phyloP scores from a whole-genome alignment of 2,888 invertebrate species.

The Stenoptilia bipunctidactyla region DNA sequence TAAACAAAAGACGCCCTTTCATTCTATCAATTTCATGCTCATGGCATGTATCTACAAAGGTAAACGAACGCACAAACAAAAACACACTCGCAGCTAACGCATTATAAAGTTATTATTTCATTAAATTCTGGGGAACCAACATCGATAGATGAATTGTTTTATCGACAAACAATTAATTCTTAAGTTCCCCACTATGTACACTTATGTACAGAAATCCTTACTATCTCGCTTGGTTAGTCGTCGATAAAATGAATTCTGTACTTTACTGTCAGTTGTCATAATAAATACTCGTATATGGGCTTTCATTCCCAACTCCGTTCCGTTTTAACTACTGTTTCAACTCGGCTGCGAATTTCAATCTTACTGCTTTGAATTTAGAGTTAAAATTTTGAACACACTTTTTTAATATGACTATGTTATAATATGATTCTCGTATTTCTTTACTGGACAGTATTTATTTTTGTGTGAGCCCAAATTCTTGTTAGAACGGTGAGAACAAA shows the following conservation, averaged over 20 bases:
- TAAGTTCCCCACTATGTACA: background rate
- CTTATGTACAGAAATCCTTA: slow-evolving; percentile 32
- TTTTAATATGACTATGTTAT: slow-evolving; percentile 39
- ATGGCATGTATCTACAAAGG: too few species aligned
- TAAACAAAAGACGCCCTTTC: too few species aligned
- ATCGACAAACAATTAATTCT: background rate
- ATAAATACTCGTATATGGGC: slow-evolving; percentile 58
- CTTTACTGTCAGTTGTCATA: slow-evolving; percentile 62
- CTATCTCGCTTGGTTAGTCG: slow-evolving; percentile 36
- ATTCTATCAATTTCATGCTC: too few species aligned
- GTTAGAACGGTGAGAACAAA: slow-evolving; percentile 57
- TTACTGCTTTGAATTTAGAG: background rate
- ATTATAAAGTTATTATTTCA: too few species aligned
- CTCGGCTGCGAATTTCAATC: background rate
- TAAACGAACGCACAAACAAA: too few species aligned
- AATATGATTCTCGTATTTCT: slow-evolving; percentile 59
- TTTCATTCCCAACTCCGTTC: slow-evolving; percentile 41
- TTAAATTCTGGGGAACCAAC: too few species aligned
- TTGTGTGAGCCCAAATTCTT: slow-evolving; percentile 64
- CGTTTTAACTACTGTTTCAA: slow-evolving; percentile 33
- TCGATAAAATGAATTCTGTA: slow-evolving; percentile 64
- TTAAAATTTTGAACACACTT: slow-evolving; percentile 24
- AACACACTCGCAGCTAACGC: too few species aligned
- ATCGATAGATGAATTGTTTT: too few species aligned
- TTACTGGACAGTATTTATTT: slow-evolving; percentile 62